These are phyloP conservation scores for Scophthalmus maximus DNA, from an alignment of 2,113 vertebrate species.

Conservation along the genomic window DNA sequence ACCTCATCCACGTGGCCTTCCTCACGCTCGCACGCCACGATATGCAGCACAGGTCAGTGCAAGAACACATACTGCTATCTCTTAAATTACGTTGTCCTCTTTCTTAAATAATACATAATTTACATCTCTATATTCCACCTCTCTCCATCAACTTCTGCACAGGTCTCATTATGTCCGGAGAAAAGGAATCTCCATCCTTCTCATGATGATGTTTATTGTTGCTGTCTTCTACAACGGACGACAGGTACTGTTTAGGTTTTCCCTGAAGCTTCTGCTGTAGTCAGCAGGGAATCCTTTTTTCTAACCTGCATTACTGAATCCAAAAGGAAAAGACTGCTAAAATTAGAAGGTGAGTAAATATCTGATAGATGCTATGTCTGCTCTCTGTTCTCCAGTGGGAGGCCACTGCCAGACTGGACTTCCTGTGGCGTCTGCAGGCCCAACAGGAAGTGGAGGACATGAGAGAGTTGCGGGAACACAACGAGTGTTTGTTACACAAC, in stretches of 20 bases:
- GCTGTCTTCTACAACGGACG: conserved; percentile 95
- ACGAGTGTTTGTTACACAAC: conserved; percentile 93
- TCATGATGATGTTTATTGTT: conserved; percentile 94
- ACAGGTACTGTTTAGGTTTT: no score
- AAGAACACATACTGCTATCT: background rate
- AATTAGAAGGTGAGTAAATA: no score
- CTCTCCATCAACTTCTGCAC: conserved; percentile 37
- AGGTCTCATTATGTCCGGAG: conserved; percentile 92
- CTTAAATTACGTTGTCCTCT: background rate
- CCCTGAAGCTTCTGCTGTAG: no score
- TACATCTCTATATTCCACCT: background rate
- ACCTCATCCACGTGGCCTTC: conserved; percentile 91
- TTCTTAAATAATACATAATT: background rate
- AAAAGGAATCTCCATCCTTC: conserved; percentile 90
- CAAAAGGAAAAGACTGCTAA: no score
- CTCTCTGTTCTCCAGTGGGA: conserved; percentile 86
- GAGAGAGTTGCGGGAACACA: conserved; percentile 94
- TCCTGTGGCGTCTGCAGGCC: conserved; percentile 96
- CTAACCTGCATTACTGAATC: no score
- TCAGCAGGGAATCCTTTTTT: no score
- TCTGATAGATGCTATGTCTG: background rate
- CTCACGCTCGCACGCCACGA: conserved; percentile 80
- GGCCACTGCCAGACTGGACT: conserved; percentile 94
- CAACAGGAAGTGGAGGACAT: conserved; percentile 98
- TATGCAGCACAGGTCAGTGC: conserved; percentile 48